phyloP scores from a whole-genome alignment of 2,113 vertebrate species.

The Melanerpes aurifrons region DNA sequence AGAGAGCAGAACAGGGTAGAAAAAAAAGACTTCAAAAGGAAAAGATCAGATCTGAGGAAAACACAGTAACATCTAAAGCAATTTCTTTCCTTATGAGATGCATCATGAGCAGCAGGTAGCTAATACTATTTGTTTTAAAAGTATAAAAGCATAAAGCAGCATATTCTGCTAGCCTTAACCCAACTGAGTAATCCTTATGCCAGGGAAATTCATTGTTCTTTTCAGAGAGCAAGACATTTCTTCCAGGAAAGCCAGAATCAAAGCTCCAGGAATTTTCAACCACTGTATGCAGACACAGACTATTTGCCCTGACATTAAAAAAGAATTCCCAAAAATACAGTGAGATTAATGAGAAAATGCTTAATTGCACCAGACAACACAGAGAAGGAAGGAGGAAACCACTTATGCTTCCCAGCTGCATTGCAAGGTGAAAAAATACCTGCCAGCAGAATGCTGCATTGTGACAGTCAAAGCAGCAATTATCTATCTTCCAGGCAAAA shows the following conservation, averaged over 20 bases:
- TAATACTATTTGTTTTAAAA: not conserved
- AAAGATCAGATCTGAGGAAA: not conserved
- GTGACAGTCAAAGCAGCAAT: not conserved
- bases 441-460: not conserved
- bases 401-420: not conserved
- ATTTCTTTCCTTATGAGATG: not conserved
- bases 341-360: not conserved
- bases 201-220: constrained; percentile 9
- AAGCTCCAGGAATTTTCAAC: not conserved
- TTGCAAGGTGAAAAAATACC: not conserved
- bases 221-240: not conserved
- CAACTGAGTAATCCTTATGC: not conserved
- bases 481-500: not conserved
- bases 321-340: not conserved
- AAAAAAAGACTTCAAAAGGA: not conserved
- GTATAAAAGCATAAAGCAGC: not conserved
- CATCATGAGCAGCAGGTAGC: not conserved
- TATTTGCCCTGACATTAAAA: not conserved
- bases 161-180: not conserved
- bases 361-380: not conserved
- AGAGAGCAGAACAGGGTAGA: not conserved
- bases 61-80: not conserved
- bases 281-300: fast-evolving
- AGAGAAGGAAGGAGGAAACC: not conserved
- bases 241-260: not conserved